Conservation (phyloP, 2,113 vertebrate species). For the Serranochromis macrocephalus region DNA sequence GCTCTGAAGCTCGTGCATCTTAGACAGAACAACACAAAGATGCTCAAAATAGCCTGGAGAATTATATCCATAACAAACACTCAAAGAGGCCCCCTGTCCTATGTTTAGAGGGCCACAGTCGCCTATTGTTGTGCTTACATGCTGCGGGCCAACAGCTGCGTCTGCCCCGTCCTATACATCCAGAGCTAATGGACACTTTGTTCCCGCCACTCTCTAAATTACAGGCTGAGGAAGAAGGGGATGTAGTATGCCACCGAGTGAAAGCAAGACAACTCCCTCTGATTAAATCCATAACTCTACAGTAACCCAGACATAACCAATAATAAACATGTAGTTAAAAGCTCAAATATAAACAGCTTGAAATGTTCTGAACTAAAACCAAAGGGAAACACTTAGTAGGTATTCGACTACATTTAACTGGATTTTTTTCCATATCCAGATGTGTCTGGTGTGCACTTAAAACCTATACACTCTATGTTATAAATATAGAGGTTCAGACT, state of each 20-base stretch:
- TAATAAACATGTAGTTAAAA: constrained; percentile 17
- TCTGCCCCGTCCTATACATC: constrained; percentile 7
- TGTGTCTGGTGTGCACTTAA: not conserved
- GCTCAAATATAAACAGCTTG: not conserved
- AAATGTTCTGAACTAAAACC: not conserved
- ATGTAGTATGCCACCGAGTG: not conserved
- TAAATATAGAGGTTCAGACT: not conserved
- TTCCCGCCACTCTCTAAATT: constrained; percentile 50
- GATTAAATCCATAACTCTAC: constrained; percentile 13
- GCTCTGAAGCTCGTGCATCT: not conserved
- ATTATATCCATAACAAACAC: constrained; percentile 1
- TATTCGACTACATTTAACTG: not conserved
- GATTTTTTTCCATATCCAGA: not conserved
- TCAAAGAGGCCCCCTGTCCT: constrained; percentile 25
- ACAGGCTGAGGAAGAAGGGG: constrained; percentile 5
- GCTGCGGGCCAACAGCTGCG: constrained; percentile 15
- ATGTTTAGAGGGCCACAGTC: constrained; percentile 12
- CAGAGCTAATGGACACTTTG: constrained; percentile 48
- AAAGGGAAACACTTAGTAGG: not conserved
- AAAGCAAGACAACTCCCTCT: constrained; percentile 39
- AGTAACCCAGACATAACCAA: not conserved
- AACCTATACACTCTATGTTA: not conserved
- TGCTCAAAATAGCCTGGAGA: not conserved
- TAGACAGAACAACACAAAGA: not conserved
- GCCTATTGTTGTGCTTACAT: constrained; percentile 30